Evolutionary conservation across 2,888 invertebrate genomes (phyloP), one percentile per base, ranked within the genome.

Genomic region (Adelognathus sp.): DNA sequence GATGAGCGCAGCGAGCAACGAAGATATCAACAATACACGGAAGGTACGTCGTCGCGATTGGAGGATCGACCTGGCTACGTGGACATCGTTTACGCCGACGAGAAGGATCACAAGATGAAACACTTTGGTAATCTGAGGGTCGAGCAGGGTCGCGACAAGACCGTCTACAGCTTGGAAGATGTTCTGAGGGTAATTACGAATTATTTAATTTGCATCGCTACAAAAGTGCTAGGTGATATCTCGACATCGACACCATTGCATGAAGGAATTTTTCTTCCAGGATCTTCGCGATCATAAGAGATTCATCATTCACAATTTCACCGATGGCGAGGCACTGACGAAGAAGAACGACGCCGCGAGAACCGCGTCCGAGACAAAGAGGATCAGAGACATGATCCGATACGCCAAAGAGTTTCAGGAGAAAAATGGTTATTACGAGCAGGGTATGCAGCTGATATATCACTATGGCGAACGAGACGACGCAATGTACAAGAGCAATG

Each of bases 341-440:
- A 89, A 88, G 75, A 87, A 86, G 24, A 90, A 90, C 83, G 88
- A 91, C 54, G 84, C 82, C 1, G 73, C 85, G 1, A 84, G 85
- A 61, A 81, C 84, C 0, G 88, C 87, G 2, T 69, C 81, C 6
- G 87, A 89, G 31, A 80, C 87, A 0, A 86, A 83, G 46, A 84
- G 84, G 41, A 84, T 90, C 61, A 82, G 87, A 56, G 88, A 89
- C 70, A 71, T 90, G 16, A 63, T 84, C 4, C 86, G 91, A 61
- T 91, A 91, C 84, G 91, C 91, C 31, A 87, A 83, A 58, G 83
- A 87, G 27, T 88, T 87, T 72, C 89, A 90, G 67, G 91, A 91
- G 74, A 83, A 85, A 56, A 83, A 90, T 21, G 91, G 91, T 3
- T 91, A 86, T 72, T 91, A 87, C 81, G 91, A 91, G 70, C 86